Percentiles rank a stretch among this genome's conserved stretches.
These are phyloP conservation scores for Melanotaenia parkinsoni DNA, from an alignment of 2,797 vertebrate species.

Conservation along the genomic window DNA sequence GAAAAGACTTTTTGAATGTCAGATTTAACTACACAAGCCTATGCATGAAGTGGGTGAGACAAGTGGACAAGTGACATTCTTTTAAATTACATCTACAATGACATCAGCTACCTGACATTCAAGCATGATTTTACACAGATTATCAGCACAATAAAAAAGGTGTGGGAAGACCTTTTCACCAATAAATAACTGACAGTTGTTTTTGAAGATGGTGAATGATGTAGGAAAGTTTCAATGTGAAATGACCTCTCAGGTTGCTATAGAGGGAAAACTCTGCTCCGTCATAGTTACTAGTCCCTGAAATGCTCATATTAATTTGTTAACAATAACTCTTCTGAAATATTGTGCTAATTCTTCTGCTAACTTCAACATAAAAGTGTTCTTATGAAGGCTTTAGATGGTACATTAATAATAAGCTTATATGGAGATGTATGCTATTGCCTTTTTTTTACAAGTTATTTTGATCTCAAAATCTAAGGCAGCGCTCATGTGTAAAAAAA, in stretches of 20 bases:
- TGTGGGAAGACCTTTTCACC: constrained; percentile 15
- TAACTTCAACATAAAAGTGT: not conserved
- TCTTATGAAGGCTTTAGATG: not conserved
- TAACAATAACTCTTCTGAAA: not conserved
- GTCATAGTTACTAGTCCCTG: not conserved
- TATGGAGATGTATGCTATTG: too few species aligned
- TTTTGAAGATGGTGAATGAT: constrained; percentile 43
- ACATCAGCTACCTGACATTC: constrained; percentile 44
- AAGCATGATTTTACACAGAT: constrained; percentile 28
- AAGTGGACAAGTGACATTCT: constrained; percentile 70
- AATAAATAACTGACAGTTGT: constrained; percentile 50
- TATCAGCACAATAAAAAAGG: constrained; percentile 1
- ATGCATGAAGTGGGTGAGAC: constrained; percentile 26
- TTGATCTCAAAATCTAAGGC: too few species aligned
- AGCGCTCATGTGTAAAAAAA: too few species aligned
- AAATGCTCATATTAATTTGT: not conserved
- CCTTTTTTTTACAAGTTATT: too few species aligned
- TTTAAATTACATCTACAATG: constrained; percentile 47
- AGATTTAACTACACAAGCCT: constrained; percentile 21
- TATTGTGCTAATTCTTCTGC: not conserved
- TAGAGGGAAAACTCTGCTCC: constrained; percentile 28
- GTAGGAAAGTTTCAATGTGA: constrained; percentile 38
- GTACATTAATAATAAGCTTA: not conserved
- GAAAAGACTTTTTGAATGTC: not conserved
- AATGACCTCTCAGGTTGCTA: constrained; percentile 24